A percentile compares a stretch with the other conserved stretches of the same genome.
Evolutionary conservation across 2,797 vertebrate genomes (phyloP).

Genomic region (Enoplosus armatus): DNA sequence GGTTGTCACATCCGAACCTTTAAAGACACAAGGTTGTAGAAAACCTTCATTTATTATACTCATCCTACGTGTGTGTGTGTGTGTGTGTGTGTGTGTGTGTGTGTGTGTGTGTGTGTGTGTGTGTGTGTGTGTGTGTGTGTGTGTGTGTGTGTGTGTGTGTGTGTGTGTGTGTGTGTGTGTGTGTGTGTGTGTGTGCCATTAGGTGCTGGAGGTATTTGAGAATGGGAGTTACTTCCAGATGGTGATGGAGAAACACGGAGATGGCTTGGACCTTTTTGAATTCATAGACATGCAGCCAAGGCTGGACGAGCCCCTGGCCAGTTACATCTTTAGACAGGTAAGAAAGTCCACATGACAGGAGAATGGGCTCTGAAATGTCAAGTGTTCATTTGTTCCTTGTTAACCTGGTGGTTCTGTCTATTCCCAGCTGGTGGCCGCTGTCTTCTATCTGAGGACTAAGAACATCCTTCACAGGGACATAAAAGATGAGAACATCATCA

Average conservation of each 20-base stretch:
- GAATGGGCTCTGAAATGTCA: neutral
- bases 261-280: constrained; percentile 94
- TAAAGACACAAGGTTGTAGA: neutral
- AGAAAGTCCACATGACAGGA: neutral
- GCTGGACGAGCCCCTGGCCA: constrained; percentile 93
- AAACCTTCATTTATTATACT: neutral
- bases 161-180: neutral
- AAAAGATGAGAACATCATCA: constrained; percentile 98
- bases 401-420: constrained; percentile 21
- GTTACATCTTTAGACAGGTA: constrained; percentile 96
- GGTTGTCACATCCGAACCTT: neutral
- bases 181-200: neutral
- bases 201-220: constrained; percentile 95
- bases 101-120: neutral
- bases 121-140: neutral
- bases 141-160: neutral
- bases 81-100: neutral
- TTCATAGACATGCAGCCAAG: constrained; percentile 94
- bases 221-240: constrained; percentile 94
- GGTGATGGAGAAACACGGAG: constrained; percentile 97
- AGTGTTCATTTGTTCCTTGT: neutral
- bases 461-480: constrained; percentile 94
- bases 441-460: constrained; percentile 89
- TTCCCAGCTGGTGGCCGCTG: constrained; percentile 90
- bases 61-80: neutral